Conservation (phyloP, 2,113 vertebrate genomes). For the Strigops habroptila region DNA sequence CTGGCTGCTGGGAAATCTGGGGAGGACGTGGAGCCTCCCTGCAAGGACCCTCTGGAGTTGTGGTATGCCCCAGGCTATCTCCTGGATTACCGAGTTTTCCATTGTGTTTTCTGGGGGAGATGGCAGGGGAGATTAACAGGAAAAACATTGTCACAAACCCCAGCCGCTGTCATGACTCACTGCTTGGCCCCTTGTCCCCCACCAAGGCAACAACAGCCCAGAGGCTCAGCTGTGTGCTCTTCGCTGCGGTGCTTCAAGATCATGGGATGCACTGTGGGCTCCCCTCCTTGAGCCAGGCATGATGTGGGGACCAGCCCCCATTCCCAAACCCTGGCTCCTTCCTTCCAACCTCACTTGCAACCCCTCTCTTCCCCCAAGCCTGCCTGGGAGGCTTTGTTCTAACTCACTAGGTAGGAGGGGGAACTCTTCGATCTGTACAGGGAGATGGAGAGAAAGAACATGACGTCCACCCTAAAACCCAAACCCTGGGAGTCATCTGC, state of each 20-base stretch:
- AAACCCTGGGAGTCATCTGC: slow-evolving; percentile 56
- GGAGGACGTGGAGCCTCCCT: neutral
- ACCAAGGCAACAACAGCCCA: neutral
- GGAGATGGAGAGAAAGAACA: slow-evolving; percentile 55
- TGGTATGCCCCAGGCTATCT: slow-evolving; percentile 26
- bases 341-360: neutral
- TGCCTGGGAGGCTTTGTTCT: neutral
- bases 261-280: neutral
- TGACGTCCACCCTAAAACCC: slow-evolving; percentile 44
- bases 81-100: slow-evolving; percentile 12
- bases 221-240: neutral
- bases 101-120: slow-evolving; percentile 32
- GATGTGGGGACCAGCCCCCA: fast-evolving
- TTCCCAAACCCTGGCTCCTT: neutral
- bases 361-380: neutral
- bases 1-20: neutral
- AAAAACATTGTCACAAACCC: neutral
- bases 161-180: neutral
- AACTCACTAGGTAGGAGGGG: neutral
- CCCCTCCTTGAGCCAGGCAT: neutral
- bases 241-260: neutral
- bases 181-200: neutral
- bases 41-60: neutral
- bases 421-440: neutral
- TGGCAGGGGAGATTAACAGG: slow-evolving; percentile 14